phyloP scores from a whole-genome alignment of 1,140 invertebrate species.

The Cydia splendana region DNA sequence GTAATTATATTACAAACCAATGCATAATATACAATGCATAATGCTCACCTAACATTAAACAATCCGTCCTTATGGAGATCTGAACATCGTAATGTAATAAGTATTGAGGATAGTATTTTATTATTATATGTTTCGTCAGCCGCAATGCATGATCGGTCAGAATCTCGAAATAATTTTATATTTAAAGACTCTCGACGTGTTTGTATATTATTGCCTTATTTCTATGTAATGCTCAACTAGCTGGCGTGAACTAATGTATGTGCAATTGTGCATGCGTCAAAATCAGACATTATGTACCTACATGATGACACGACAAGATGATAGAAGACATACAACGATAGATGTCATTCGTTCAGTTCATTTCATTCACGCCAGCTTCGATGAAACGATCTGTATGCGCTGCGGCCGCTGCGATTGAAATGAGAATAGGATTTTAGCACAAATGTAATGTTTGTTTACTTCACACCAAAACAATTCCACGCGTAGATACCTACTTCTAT shows the following conservation, averaged over 20 bases:
- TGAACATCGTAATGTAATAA: background rate
- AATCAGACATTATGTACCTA: background rate
- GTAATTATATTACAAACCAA: slow-evolving; percentile 29
- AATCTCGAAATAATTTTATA: slow-evolving; percentile 8
- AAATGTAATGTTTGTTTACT: slow-evolving; percentile 39
- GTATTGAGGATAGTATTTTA: slow-evolving; percentile 6
- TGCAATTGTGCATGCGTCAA: background rate
- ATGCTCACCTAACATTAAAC: slow-evolving; percentile 21
- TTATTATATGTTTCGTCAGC: slow-evolving; percentile 9
- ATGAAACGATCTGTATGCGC: background rate
- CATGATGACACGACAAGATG: background rate
- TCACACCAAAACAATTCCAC: slow-evolving; percentile 34
- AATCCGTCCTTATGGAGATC: slow-evolving; percentile 44
- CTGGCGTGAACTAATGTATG: background rate
- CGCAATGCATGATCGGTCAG: background rate
- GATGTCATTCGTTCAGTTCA: background rate
- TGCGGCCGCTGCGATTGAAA: slow-evolving; percentile 59
- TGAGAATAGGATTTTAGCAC: slow-evolving; percentile 71
- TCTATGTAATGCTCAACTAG: background rate
- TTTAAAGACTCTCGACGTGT: background rate
- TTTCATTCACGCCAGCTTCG: background rate
- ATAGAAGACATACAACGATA: no score
- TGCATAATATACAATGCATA: slow-evolving; percentile 14
- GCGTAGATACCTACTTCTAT: slow-evolving; percentile 63
- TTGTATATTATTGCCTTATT: slow-evolving; percentile 18